phyloP scores from a whole-genome alignment of 2,113 vertebrate species.

The Corythornis madagascariensis region DNA sequence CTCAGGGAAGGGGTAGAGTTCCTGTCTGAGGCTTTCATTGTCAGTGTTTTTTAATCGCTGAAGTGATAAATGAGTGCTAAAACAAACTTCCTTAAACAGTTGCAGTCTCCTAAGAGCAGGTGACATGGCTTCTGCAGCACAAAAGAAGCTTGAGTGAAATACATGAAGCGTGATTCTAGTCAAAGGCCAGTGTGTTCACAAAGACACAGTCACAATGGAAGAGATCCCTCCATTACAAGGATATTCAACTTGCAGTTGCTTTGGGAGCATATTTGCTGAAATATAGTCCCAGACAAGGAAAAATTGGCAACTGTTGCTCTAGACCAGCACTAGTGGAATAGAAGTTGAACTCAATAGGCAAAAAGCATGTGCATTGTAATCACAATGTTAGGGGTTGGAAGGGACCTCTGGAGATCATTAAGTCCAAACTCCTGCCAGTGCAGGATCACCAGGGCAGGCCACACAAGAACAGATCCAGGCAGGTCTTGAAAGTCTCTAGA shows the following conservation, averaged over 20 bases:
- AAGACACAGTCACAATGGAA: not conserved
- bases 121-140: not conserved
- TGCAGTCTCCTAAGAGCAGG: not conserved
- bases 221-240: not conserved
- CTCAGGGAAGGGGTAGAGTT: not conserved
- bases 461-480: not conserved
- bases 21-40: constrained; percentile 28
- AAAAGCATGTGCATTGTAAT: rapidly evolving
- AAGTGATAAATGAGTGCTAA: constrained; percentile 1
- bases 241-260: not conserved
- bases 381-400: not conserved
- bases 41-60: constrained; percentile 33
- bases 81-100: not conserved
- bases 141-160: not conserved
- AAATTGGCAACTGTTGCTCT: not conserved
- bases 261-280: not conserved
- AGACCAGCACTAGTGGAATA: not conserved
- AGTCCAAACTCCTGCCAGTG: not conserved
- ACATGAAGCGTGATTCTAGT: not conserved
- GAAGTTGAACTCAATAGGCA: not conserved
- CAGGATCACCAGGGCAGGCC: not conserved
- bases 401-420: not conserved
- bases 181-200: not conserved
- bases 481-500: not conserved
- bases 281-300: not conserved